phyloP scores from a whole-genome alignment of 2,113 vertebrate genomes.

The Charina bottae region DNA sequence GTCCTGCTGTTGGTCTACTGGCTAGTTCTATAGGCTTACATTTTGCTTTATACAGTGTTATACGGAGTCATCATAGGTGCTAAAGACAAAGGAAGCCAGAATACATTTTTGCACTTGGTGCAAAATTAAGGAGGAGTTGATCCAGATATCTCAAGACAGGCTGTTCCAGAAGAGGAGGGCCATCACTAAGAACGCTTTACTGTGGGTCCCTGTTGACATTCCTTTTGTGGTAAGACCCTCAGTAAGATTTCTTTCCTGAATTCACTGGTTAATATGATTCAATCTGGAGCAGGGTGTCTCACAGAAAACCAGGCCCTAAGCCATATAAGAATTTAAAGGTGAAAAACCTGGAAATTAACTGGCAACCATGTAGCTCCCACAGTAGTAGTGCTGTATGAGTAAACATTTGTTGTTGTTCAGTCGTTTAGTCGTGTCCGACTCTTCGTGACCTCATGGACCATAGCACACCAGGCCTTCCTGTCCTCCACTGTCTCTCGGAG shows the following conservation, averaged over 20 bases:
- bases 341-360: background rate
- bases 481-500: no score
- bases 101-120: background rate
- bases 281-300: background rate
- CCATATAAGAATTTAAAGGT: background rate
- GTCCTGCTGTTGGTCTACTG: no score
- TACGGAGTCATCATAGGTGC: no score
- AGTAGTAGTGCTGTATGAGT: background rate
- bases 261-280: background rate
- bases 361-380: background rate
- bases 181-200: background rate
- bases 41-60: no score
- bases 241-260: background rate
- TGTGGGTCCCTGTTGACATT: background rate
- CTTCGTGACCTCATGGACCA: no score
- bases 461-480: no score
- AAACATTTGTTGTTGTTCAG: no score
- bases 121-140: no score
- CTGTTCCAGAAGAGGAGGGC: background rate
- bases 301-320: background rate
- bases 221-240: background rate
- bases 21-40: no score
- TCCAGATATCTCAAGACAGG: background rate
- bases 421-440: no score
- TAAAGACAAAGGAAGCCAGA: background rate